Conservation (phyloP, 2,888 invertebrate genomes). For the Pseudoips prasinana region DNA sequence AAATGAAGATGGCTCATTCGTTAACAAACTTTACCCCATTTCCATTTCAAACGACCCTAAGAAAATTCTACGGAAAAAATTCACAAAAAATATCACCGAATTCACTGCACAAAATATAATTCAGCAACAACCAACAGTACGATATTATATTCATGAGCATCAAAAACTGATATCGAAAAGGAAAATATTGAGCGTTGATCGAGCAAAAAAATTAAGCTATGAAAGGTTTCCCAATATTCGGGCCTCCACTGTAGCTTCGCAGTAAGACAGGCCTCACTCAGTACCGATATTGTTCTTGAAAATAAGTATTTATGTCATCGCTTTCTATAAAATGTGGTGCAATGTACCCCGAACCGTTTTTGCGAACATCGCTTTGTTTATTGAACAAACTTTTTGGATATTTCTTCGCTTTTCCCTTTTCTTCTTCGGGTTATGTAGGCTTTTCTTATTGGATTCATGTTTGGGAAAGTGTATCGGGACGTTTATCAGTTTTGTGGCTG, state of each 20-base stretch:
- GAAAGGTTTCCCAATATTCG: conserved; percentile 25
- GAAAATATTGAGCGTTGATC: conserved; percentile 33
- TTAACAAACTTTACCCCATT: too few relatives aligned
- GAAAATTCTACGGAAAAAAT: too few relatives aligned
- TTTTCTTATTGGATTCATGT: conserved; percentile 38
- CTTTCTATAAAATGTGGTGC: conserved; percentile 73
- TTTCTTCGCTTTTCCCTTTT: conserved; percentile 36
- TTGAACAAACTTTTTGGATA: conserved; percentile 40
- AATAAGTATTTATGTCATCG: conserved; percentile 81
- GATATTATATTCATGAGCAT: conserved; percentile 28
- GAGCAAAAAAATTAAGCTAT: conserved; percentile 39
- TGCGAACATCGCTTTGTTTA: conserved; percentile 48
- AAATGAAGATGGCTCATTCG: too few relatives aligned
- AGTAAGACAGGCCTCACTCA: conserved; percentile 79
- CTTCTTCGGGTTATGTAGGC: conserved; percentile 31
- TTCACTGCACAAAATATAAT: conserved; percentile 4
- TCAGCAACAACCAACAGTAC: conserved; percentile 17
- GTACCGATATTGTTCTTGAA: conserved; percentile 81
- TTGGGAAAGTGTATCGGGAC: conserved; percentile 37
- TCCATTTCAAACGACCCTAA: too few relatives aligned
- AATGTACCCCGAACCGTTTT: conserved; percentile 48
- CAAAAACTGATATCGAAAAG: conserved; percentile 29
- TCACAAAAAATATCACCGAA: too few relatives aligned
- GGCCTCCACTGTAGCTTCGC: conserved; percentile 44
- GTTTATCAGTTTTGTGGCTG: conserved; percentile 31